Base-by-base conservation (phyloP, 2,797 vertebrate genomes). In the Manis pentadactyla region DNA sequence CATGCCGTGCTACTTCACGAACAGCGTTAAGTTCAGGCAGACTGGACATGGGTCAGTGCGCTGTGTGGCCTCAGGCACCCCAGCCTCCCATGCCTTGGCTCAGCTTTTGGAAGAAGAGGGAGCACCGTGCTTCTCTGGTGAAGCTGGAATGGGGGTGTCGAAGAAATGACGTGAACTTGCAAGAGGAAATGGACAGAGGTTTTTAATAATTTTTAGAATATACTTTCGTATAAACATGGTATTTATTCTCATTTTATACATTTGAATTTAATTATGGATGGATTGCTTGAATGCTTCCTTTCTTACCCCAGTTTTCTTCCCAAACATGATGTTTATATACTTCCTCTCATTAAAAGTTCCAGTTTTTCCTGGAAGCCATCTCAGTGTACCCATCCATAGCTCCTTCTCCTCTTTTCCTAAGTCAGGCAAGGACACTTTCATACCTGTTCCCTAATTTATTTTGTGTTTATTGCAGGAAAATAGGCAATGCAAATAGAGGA, bases 41-140 rank as follows among this genome's bases (percentile, higher is more conserved):
- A 14, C 8, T 9, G 5, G n/a, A 7, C 2, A n/a, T 34, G 12
- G 17, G 19, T 27, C 19, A n/a, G 51, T 18, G 1, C 11, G 13
- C 8, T 17, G 1, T 78, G 29, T 39, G 5, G 53, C 5, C 25
- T 68, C 37, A 39, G 23, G 11, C 18, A 34, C 34, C 8, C 18
- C 13, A 29, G 29, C 10, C 27, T 74, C 18, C n/a, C 12, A 10
- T 8, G 37, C 53, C 46, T 25, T 64, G 29, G 14, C 15, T 61
- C 61, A 59, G 10, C 17, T 63, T 55, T 37, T 59, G 39, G 63
- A 59, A 57, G 7, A 77, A 63, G 19, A 31, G 69, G 25, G 31
- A 12, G 19, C 10, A 21, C 7, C 19, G 46, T 23, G 0, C 39
- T 39, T 55, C 61, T 11, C 55, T 15, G 0, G 17, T 49, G 55